These are phyloP conservation scores for Ormyrus labotus DNA, from an alignment of 2,888 invertebrate genomes.

Conservation along the genomic window DNA sequence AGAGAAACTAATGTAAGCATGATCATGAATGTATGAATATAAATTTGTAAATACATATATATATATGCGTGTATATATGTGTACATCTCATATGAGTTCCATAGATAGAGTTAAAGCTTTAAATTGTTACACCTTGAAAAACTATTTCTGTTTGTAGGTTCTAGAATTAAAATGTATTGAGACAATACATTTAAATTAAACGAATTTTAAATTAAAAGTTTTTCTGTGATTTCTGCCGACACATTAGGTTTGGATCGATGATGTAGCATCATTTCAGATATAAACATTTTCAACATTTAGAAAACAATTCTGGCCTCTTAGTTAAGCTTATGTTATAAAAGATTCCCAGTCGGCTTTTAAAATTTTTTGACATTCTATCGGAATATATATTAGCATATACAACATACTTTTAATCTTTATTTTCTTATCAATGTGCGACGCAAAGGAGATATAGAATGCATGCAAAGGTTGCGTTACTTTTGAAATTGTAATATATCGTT, in stretches of 20 bases:
- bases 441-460: constrained; percentile 39
- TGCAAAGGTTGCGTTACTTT: constrained; percentile 43
- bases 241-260: constrained; percentile 27
- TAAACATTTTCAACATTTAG: constrained; percentile 8
- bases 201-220: constrained; percentile 28
- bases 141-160: constrained; percentile 7
- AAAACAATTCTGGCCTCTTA: constrained; percentile 26
- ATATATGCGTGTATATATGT: constrained; percentile 43
- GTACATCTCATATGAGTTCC: constrained; percentile 22
- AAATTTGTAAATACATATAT: constrained; percentile 50
- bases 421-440: constrained; percentile 31
- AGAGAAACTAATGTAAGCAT: constrained; percentile 19
- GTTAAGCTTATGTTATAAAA: constrained; percentile 10
- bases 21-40: constrained; percentile 22
- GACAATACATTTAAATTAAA: constrained; percentile 39
- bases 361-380: constrained; percentile 8
- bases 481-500: constrained; percentile 72
- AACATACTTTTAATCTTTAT: constrained; percentile 24
- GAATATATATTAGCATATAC: constrained; percentile 3
- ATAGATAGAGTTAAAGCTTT: constrained; percentile 43
- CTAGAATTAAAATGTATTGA: constrained; percentile 26
- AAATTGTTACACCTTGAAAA: constrained; percentile 38
- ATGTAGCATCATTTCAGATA: constrained; percentile 13
- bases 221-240: constrained; percentile 33
- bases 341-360: constrained; percentile 22